phyloP scores from a whole-genome alignment of 2,113 vertebrate genomes.

The Zosterops borbonicus region DNA sequence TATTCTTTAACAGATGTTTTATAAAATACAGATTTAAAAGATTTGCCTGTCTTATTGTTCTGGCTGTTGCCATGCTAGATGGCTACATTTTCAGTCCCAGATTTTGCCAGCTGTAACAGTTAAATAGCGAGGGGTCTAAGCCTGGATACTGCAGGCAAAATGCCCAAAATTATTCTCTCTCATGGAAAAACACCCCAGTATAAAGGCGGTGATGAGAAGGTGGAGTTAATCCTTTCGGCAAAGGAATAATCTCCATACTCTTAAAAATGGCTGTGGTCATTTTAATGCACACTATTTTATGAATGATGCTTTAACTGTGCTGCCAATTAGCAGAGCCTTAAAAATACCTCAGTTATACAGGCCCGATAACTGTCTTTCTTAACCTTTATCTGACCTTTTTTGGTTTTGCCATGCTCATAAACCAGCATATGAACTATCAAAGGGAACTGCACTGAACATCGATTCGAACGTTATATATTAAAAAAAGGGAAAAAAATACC shows the following conservation, averaged over 20 bases:
- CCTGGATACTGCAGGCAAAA: conserved; percentile 28
- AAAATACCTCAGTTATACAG: conserved; percentile 40
- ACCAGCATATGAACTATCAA: conserved; percentile 56
- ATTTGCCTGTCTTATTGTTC: conserved; percentile 60
- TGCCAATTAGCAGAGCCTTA: conserved; percentile 55
- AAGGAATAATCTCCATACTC: conserved; percentile 17
- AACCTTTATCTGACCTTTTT: conserved; percentile 60
- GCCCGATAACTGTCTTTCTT: conserved; percentile 55
- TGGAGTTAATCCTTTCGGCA: conserved; percentile 34
- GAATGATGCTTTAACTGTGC: conserved; percentile 49
- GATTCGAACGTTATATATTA: conserved; percentile 39
- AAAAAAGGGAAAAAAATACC: background rate
- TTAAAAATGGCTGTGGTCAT: conserved; percentile 28
- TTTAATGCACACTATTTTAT: conserved; percentile 45
- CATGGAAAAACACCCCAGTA: background rate
- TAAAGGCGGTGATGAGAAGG: conserved; percentile 7
- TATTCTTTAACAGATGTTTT: conserved; percentile 66
- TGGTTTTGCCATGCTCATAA: conserved; percentile 54
- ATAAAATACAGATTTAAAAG: conserved; percentile 63
- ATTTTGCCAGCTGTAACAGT: conserved; percentile 57
- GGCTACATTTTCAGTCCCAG: conserved; percentile 27
- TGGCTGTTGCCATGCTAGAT: conserved; percentile 24
- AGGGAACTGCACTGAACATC: conserved; percentile 29
- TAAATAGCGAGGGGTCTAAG: conserved; percentile 39
- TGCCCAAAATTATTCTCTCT: conserved; percentile 46